A percentile compares a stretch with the other conserved stretches of the same genome.
These are phyloP conservation scores for Anthoptus insignis DNA, from an alignment of 2,888 invertebrate species.

Conservation along the genomic window DNA sequence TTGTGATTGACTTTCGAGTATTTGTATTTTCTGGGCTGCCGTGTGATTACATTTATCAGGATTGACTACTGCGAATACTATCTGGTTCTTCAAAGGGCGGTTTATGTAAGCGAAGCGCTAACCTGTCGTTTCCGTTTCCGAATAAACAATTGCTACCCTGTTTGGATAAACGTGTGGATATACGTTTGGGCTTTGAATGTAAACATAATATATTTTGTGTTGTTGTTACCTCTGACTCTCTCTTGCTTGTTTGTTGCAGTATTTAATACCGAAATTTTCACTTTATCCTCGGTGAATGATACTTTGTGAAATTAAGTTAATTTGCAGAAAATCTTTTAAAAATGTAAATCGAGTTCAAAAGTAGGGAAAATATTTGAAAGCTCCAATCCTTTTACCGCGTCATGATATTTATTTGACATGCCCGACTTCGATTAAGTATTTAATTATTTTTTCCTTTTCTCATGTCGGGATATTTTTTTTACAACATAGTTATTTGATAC, in stretches of 20 bases:
- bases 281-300: background rate
- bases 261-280: background rate
- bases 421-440: no score
- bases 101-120: background rate
- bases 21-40: background rate
- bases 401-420: no score
- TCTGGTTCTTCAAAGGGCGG: background rate
- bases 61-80: slow-evolving; percentile 7
- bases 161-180: no score
- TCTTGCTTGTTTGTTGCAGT: background rate
- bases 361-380: no score
- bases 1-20: slow-evolving; percentile 2
- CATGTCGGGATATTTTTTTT: no score
- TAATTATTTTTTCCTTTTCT: no score
- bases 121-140: slow-evolving; percentile 7
- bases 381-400: no score
- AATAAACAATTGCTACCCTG: background rate
- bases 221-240: background rate
- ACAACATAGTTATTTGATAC: no score
- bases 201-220: background rate
- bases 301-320: background rate
- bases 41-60: background rate
- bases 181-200: background rate
- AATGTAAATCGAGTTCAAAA: no score
- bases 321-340: no score